A percentile compares a stretch with the other conserved stretches of the same genome.
Conservation (phyloP, 2,113 vertebrate species). For the Eclectus roratus region DNA sequence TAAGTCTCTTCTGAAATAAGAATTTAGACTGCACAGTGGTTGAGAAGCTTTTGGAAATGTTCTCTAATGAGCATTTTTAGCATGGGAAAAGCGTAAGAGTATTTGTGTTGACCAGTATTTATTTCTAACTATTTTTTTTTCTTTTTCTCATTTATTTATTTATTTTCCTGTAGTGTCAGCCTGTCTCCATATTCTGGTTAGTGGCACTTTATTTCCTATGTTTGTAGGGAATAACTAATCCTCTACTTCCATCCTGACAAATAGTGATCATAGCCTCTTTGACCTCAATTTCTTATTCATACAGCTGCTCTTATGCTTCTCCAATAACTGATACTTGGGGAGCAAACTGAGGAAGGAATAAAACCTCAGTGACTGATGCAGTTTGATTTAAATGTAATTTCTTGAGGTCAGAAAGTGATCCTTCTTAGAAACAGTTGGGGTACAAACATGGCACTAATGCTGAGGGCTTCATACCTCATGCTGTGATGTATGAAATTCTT, state of each 20-base stretch:
- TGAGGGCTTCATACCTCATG: background rate
- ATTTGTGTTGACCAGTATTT: background rate
- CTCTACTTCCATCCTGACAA: background rate
- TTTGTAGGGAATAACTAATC: background rate
- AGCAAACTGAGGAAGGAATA: background rate
- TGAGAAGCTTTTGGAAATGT: background rate
- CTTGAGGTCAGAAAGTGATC: background rate
- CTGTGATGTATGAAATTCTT: background rate
- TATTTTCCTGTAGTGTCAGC: rapidly evolving
- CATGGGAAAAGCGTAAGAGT: background rate
- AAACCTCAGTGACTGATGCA: background rate
- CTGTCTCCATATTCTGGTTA: background rate
- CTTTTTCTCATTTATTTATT: background rate
- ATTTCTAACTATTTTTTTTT: background rate
- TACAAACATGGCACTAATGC: background rate
- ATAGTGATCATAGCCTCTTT: background rate
- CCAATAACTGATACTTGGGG: background rate
- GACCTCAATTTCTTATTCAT: background rate
- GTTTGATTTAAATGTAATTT: background rate
- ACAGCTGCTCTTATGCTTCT: background rate
- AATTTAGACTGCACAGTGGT: background rate
- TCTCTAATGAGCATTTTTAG: background rate
- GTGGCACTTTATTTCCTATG: background rate
- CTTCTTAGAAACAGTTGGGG: background rate
- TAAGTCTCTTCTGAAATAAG: background rate